These are phyloP conservation scores for Achlya flavicornis DNA, from an alignment of 2,888 invertebrate species.

Conservation along the genomic window DNA sequence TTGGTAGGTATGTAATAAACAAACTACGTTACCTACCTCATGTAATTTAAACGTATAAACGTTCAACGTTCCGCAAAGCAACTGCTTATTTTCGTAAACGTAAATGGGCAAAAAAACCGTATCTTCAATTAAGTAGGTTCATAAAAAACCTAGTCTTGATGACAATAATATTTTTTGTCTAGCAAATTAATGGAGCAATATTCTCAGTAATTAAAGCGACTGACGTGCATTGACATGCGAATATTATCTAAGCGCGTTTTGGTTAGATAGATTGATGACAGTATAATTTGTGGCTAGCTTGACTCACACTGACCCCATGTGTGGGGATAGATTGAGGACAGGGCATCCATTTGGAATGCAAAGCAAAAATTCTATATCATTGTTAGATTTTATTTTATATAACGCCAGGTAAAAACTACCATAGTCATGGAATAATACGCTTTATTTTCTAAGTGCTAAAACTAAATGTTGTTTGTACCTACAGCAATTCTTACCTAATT, in stretches of 20 bases:
- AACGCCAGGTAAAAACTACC: too few relatives aligned
- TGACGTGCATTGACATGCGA: background rate
- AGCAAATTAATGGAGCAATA: background rate
- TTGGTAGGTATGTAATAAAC: background rate
- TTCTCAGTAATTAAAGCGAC: background rate
- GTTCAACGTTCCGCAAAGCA: background rate
- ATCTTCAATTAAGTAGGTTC: background rate
- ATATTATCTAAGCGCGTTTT: background rate
- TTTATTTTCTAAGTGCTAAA: too few relatives aligned
- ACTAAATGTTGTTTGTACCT: too few relatives aligned
- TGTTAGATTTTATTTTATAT: too few relatives aligned
- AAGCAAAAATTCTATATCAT: too few relatives aligned
- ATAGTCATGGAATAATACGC: too few relatives aligned
- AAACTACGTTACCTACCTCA: background rate
- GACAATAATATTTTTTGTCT: background rate
- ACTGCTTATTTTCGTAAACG: background rate
- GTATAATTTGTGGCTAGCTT: too few relatives aligned
- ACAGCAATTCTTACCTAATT: background rate
- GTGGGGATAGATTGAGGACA: too few relatives aligned
- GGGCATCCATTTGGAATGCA: too few relatives aligned
- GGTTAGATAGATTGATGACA: too few relatives aligned
- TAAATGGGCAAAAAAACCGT: background rate
- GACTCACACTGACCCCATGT: too few relatives aligned
- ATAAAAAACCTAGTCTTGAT: background rate
- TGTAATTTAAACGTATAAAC: too few relatives aligned